Evolutionary conservation across 1,140 invertebrate species (phyloP).

Genomic region (Portunus trituberculatus): DNA sequence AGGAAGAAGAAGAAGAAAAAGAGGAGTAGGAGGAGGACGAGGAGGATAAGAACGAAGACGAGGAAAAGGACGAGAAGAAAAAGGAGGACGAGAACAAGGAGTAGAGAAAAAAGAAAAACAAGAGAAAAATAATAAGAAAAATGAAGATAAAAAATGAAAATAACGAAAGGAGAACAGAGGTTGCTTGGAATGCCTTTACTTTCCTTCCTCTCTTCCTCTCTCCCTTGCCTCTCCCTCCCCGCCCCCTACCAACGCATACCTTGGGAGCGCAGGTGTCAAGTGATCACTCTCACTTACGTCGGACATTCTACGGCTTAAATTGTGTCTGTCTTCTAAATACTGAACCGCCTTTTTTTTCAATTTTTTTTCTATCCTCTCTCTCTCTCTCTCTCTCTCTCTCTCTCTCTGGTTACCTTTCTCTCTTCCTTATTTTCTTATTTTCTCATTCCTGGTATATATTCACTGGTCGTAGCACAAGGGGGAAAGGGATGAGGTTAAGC

Average conservation of each 20-base stretch:
- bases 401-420: too few species aligned
- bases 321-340: neutral
- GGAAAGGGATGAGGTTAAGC: too few species aligned
- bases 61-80: neutral
- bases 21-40: neutral
- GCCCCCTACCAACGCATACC: neutral
- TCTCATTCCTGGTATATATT: neutral
- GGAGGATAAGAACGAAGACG: neutral
- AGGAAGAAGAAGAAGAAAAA: neutral
- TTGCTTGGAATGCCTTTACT: neutral
- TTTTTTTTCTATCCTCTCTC: neutral
- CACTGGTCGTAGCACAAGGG: too few species aligned
- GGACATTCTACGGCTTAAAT: conserved; percentile 13
- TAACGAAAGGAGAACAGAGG: neutral
- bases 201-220: neutral
- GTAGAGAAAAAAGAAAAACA: neutral
- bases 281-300: conserved; percentile 58
- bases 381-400: conserved; percentile 34
- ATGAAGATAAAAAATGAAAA: neutral
- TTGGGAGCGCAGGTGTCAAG: conserved; percentile 42
- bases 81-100: neutral
- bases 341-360: too few species aligned
- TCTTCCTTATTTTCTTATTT: neutral
- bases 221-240: neutral
- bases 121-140: neutral